These are phyloP conservation scores for Pterocles gutturalis DNA, from an alignment of 2,113 vertebrate genomes.

Conservation along the genomic window DNA sequence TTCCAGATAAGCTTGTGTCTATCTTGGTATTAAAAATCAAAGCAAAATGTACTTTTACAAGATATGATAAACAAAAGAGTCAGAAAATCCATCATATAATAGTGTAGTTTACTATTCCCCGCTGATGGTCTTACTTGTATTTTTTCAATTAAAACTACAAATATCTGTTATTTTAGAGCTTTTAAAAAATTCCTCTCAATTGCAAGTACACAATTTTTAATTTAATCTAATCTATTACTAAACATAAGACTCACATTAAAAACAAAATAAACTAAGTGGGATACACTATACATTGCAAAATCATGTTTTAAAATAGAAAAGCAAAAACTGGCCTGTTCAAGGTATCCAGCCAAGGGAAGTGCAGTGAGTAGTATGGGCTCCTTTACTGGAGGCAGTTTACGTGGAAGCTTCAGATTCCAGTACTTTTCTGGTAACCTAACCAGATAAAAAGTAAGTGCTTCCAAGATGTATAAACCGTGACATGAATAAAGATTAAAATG, in stretches of 20 bases:
- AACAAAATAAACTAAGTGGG: neutral
- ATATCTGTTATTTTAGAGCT: neutral
- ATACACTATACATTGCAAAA: neutral
- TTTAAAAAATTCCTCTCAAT: neutral
- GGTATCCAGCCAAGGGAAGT: conserved; percentile 90
- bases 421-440: conserved; percentile 87
- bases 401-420: conserved; percentile 87
- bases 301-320: neutral
- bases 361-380: conserved; percentile 85
- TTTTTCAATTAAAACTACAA: neutral
- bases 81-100: neutral
- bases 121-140: neutral
- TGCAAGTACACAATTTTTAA: neutral
- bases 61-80: neutral
- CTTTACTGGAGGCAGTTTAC: conserved; percentile 88
- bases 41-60: neutral
- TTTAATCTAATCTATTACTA: neutral
- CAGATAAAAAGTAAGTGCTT: conserved; percentile 16
- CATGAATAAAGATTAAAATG: neutral
- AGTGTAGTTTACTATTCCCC: neutral
- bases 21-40: neutral
- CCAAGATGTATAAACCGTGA: neutral
- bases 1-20: neutral
- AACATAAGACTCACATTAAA: neutral
- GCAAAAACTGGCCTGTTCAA: conserved; percentile 84